Percentiles rank a stretch among this genome's conserved stretches.
Evolutionary conservation across 2,113 vertebrate genomes (phyloP).

Genomic region (Marcusenius ussheri): DNA sequence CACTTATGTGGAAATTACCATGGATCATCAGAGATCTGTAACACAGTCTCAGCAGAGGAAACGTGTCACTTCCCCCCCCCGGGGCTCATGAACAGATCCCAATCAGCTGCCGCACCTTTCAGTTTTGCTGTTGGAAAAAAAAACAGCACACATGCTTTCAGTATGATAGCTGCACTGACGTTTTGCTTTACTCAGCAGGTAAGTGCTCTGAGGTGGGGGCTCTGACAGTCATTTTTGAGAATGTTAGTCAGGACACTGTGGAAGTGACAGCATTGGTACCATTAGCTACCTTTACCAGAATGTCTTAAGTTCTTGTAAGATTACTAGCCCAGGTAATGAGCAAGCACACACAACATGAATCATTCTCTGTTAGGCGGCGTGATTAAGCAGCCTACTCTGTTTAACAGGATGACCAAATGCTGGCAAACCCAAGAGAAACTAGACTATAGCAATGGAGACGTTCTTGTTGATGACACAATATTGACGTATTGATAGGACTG

Average conservation of each 20-base stretch:
- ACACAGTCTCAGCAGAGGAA: not conserved
- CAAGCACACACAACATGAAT: not conserved
- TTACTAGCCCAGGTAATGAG: not conserved
- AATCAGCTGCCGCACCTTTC: not conserved
- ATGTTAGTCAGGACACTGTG: not conserved
- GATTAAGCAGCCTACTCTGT: not conserved
- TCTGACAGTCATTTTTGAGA: not conserved
- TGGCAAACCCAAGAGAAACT: not conserved
- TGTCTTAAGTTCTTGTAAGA: not conserved
- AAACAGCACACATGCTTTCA: not conserved
- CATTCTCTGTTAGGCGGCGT: not conserved
- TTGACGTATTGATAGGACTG: not conserved
- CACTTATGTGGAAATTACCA: slow-evolving; percentile 3
- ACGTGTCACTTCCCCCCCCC: not conserved
- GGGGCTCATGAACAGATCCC: not conserved
- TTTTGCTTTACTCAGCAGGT: not conserved
- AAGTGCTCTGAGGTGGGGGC: too few relatives aligned
- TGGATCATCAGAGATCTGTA: not conserved
- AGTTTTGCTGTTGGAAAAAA: not conserved
- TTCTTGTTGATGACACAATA: not conserved
- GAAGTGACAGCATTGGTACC: not conserved
- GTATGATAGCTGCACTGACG: too few relatives aligned
- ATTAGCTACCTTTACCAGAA: not conserved
- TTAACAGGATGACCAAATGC: not conserved
- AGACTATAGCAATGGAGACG: not conserved